Evolutionary conservation across 2,113 vertebrate genomes (phyloP).

Genomic region (Bombycilla garrulus): DNA sequence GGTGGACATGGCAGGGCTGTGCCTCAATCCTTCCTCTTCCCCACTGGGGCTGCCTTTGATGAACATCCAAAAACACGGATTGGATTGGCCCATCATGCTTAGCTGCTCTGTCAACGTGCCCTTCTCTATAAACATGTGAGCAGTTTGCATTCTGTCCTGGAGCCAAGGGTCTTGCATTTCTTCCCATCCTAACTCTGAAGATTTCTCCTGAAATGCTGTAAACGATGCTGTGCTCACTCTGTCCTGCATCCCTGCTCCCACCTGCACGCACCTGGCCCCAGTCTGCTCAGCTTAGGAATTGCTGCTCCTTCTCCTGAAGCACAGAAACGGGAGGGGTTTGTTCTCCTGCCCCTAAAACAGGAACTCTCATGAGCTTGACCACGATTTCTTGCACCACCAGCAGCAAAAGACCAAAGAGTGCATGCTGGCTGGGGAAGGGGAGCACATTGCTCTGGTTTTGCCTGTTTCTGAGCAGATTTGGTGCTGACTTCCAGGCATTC

Average conservation of each 20-base stretch:
- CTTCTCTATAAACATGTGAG: not conserved
- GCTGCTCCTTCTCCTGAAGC: not conserved
- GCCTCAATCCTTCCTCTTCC: not conserved
- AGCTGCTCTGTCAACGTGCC: not conserved
- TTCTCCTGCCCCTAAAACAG: not conserved
- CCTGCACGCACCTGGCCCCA: not conserved
- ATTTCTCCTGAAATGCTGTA: not conserved
- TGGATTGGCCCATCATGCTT: not conserved
- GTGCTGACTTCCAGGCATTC: not conserved
- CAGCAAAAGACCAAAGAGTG: not conserved
- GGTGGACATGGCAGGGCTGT: fast-evolving
- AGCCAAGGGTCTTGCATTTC: conserved; percentile 3
- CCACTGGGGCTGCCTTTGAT: not conserved
- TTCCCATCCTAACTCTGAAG: not conserved
- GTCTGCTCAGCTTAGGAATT: not conserved
- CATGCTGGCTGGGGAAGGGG: not conserved
- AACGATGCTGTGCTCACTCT: fast-evolving
- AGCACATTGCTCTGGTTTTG: not conserved
- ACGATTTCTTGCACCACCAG: not conserved
- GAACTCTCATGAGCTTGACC: not conserved
- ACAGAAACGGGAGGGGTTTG: fast-evolving
- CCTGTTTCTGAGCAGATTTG: not conserved
- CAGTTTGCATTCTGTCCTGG: not conserved
- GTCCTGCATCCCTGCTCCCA: fast-evolving
- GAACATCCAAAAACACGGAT: not conserved